phyloP scores from a whole-genome alignment of 2,888 invertebrate species.

The Urechis unicinctus region DNA sequence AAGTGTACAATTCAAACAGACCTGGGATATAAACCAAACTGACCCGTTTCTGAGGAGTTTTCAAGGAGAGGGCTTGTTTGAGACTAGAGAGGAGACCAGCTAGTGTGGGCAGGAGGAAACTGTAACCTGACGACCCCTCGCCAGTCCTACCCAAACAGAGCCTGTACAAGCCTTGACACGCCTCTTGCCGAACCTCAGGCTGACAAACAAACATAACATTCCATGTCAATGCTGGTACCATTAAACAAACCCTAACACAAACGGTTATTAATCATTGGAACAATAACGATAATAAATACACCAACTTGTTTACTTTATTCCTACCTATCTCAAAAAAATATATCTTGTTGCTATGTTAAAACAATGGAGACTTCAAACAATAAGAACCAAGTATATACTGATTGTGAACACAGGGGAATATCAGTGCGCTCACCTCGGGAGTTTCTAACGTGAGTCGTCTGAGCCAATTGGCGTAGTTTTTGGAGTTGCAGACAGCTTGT shows the following conservation, averaged over 20 bases:
- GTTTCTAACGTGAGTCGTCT: conserved; percentile 81
- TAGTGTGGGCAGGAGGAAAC: conserved; percentile 65
- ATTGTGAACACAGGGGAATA: too few species aligned
- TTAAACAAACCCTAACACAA: too few species aligned
- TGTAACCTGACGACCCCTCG: conserved; percentile 47
- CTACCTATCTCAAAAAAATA: too few species aligned
- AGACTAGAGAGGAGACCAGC: conserved; percentile 75
- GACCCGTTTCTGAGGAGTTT: conserved; percentile 58
- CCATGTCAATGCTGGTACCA: too few species aligned
- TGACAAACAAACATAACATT: conserved; percentile 24
- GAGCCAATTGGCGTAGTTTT: conserved; percentile 66
- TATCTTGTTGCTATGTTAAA: too few species aligned
- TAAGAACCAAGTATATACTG: too few species aligned
- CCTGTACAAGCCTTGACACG: conserved; percentile 85
- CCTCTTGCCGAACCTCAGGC: conserved; percentile 81
- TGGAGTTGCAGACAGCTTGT: conserved; percentile 64
- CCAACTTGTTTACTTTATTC: too few species aligned
- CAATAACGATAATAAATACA: too few species aligned
- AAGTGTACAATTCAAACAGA: background rate
- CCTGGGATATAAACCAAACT: background rate
- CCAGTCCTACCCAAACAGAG: conserved; percentile 65
- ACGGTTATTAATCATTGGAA: too few species aligned
- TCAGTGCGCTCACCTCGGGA: conserved; percentile 63
- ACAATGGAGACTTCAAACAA: background rate
- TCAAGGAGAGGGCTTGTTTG: conserved; percentile 78